A percentile compares a stretch with the other conserved stretches of the same genome.
Evolutionary conservation across 2,888 invertebrate genomes (phyloP).

Genomic region (Taenaris catops): DNA sequence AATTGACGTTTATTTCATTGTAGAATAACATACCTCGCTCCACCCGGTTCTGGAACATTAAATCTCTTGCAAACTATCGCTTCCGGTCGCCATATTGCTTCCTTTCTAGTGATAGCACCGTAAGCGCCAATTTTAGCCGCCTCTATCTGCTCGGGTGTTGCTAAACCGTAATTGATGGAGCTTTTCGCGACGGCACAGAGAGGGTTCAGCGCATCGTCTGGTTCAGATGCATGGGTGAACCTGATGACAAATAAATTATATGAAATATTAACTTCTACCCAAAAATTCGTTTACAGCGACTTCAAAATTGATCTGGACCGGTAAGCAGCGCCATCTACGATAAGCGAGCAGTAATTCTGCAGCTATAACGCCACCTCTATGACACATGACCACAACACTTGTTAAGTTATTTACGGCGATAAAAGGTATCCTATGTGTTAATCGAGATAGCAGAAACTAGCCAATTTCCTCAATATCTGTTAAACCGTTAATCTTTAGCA

Average conservation of each 20-base stretch:
- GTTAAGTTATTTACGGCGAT: too few species aligned
- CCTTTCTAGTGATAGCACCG: constrained; percentile 86
- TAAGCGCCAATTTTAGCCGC: constrained; percentile 89
- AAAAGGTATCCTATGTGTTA: too few species aligned
- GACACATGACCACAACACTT: too few species aligned
- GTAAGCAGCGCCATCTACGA: too few species aligned
- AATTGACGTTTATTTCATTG: too few species aligned
- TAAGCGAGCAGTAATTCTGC: too few species aligned
- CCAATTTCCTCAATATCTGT: too few species aligned
- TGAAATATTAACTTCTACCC: too few species aligned
- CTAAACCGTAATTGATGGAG: constrained; percentile 46
- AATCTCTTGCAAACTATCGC: constrained; percentile 93
- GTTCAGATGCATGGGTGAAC: constrained; percentile 63
- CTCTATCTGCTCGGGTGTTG: constrained; percentile 74
- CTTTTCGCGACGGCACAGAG: constrained; percentile 52
- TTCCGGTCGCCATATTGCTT: constrained; percentile 89
- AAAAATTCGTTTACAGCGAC: background rate
- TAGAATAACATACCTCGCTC: constrained; percentile 45
- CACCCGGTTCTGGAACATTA: constrained; percentile 93
- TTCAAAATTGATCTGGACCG: too few species aligned
- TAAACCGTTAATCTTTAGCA: too few species aligned
- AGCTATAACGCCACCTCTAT: too few species aligned
- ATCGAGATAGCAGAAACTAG: too few species aligned
- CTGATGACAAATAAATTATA: constrained; percentile 29
- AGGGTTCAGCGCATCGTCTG: constrained; percentile 58